phyloP scores from a whole-genome alignment of 2,113 vertebrate species.

The Merops nubicus region DNA sequence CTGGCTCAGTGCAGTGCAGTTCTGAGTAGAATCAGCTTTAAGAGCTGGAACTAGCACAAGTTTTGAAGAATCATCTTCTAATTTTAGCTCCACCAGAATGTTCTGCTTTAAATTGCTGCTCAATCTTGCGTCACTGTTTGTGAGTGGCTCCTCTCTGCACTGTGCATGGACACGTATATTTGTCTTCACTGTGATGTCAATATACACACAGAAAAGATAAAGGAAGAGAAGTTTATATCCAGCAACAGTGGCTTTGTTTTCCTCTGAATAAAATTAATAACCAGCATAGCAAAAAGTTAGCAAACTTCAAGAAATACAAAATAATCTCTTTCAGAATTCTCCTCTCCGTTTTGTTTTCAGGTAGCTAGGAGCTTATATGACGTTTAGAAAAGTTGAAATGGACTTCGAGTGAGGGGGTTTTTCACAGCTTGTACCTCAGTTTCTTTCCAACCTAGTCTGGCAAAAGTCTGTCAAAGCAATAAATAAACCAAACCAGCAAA shows the following conservation, averaged over 20 bases:
- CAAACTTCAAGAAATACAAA: neutral
- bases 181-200: neutral
- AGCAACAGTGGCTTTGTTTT: neutral
- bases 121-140: neutral
- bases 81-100: slow-evolving; percentile 7
- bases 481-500: neutral
- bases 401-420: neutral
- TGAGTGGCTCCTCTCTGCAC: neutral
- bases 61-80: slow-evolving; percentile 24
- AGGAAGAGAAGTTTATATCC: neutral
- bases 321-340: neutral
- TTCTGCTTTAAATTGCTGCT: neutral
- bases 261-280: neutral
- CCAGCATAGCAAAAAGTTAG: neutral
- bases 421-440: neutral
- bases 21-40: slow-evolving; percentile 2
- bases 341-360: neutral
- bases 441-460: neutral
- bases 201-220: neutral
- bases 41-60: neutral
- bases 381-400: neutral
- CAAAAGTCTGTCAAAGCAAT: neutral
- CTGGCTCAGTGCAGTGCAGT: neutral
- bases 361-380: neutral
- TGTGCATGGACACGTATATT: accelerated